phyloP scores from a whole-genome alignment of 2,888 invertebrate species.

The Eupithecia abbreviata region DNA sequence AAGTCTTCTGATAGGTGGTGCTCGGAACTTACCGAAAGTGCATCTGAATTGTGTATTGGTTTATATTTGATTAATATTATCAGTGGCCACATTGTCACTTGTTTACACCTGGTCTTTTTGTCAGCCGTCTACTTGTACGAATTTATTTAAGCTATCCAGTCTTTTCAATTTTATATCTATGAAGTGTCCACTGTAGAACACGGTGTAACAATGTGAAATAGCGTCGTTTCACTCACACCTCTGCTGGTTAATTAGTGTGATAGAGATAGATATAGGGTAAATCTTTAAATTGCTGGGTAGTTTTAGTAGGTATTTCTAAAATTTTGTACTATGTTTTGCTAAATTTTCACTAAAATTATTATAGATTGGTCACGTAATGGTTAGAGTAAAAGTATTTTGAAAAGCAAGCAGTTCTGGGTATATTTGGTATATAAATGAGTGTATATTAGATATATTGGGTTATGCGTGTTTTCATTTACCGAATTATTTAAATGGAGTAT shows the following conservation, averaged over 20 bases:
- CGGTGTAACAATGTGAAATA: slow-evolving; percentile 59
- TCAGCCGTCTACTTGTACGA: slow-evolving; percentile 47
- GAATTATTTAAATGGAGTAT: slow-evolving; percentile 65
- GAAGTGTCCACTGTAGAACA: slow-evolving; percentile 50
- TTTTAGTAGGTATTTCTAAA: slow-evolving; percentile 81
- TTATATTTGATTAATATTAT: neutral
- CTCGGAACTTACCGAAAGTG: neutral
- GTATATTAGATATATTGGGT: slow-evolving; percentile 35
- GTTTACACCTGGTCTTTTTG: slow-evolving; percentile 5
- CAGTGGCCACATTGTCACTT: neutral
- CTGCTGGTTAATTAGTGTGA: slow-evolving; percentile 69
- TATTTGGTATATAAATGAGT: slow-evolving; percentile 53
- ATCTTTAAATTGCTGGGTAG: slow-evolving; percentile 80
- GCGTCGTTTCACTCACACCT: slow-evolving; percentile 62
- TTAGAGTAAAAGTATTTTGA: slow-evolving; percentile 67
- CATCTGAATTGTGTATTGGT: neutral
- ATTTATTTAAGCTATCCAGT: slow-evolving; percentile 42
- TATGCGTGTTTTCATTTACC: slow-evolving; percentile 50
- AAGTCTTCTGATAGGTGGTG: neutral
- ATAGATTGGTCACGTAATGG: slow-evolving; percentile 79
- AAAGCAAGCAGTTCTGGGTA: slow-evolving; percentile 59
- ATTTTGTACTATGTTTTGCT: slow-evolving; percentile 84
- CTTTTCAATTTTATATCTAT: slow-evolving; percentile 32
- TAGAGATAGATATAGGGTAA: slow-evolving; percentile 81
- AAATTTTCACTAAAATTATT: slow-evolving; percentile 80